Evolutionary conservation across 2,888 invertebrate species (phyloP).

Genomic region (Drosophila mimica): DNA sequence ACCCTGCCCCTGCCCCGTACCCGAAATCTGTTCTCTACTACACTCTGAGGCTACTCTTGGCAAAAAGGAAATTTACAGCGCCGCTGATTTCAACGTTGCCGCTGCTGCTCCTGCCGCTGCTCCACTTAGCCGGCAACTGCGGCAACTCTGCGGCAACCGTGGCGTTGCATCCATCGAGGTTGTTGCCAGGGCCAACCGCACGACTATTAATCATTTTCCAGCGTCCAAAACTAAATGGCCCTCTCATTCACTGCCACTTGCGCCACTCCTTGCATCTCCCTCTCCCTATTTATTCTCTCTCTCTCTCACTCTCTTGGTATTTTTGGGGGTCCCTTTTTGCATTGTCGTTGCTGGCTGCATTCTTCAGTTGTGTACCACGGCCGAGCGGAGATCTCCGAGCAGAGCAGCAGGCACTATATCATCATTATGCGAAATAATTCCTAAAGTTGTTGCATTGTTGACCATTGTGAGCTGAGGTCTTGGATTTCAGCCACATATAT

Average conservation of each 20-base stretch:
- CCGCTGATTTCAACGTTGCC: constrained; percentile 59
- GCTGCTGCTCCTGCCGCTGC: constrained; percentile 41
- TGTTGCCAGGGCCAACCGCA: constrained; percentile 61
- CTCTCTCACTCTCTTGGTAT: constrained; percentile 20
- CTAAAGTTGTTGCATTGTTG: constrained; percentile 58
- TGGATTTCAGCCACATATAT: constrained; percentile 32
- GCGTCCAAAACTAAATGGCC: constrained; percentile 75
- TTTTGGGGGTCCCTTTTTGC: constrained; percentile 54
- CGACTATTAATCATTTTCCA: constrained; percentile 79
- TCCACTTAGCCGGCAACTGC: constrained; percentile 59
- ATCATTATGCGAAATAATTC: constrained; percentile 70
- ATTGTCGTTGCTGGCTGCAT: constrained; percentile 61
- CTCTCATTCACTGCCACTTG: constrained; percentile 55
- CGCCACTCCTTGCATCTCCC: constrained; percentile 1
- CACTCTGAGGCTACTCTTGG: constrained; percentile 41
- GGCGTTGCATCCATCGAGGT: constrained; percentile 58
- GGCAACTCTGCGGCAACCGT: constrained; percentile 29
- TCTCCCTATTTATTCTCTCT: constrained; percentile 2
- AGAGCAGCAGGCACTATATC: constrained; percentile 65
- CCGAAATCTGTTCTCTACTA: background rate
- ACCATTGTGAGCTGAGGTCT: constrained; percentile 46
- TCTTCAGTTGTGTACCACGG: constrained; percentile 48
- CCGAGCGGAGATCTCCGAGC: constrained; percentile 1
- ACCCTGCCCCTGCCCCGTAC: background rate
- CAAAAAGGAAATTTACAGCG: constrained; percentile 70